Conservation (phyloP, 2,888 invertebrate species). For the Amiota mariae region DNA sequence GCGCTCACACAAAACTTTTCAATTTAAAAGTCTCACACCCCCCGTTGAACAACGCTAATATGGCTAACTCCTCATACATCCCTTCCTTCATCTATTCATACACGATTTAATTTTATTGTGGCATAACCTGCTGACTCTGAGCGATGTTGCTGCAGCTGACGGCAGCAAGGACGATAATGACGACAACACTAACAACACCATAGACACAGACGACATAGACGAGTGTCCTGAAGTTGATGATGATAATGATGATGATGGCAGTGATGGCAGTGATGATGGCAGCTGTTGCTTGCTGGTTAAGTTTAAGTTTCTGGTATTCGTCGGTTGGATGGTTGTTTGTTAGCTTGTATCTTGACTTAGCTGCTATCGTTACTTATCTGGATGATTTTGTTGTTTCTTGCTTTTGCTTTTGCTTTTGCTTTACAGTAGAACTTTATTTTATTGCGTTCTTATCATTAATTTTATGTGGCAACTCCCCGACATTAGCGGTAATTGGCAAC, state of each 20-base stretch:
- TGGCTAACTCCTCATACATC: neutral
- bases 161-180: too few species aligned
- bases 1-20: conserved; percentile 25
- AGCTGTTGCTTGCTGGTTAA: conserved; percentile 25
- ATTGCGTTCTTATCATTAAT: conserved; percentile 65
- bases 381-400: conserved; percentile 20
- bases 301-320: conserved; percentile 13
- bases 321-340: conserved; percentile 24
- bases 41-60: neutral
- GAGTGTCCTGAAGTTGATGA: neutral
- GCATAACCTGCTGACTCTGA: conserved; percentile 51
- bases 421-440: conserved; percentile 63
- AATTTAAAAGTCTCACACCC: neutral
- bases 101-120: conserved; percentile 64
- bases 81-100: conserved; percentile 1
- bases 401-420: conserved; percentile 35
- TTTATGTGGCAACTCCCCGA: conserved; percentile 65
- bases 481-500: conserved; percentile 65
- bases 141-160: conserved; percentile 28
- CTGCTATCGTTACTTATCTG: conserved; percentile 34
- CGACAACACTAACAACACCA: too few species aligned
- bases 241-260: conserved; percentile 22
- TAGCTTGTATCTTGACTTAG: conserved; percentile 35
- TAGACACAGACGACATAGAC: too few species aligned
- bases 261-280: conserved; percentile 34